Conservation (phyloP, 1,140 invertebrate genomes). For the Megathymus violae region DNA sequence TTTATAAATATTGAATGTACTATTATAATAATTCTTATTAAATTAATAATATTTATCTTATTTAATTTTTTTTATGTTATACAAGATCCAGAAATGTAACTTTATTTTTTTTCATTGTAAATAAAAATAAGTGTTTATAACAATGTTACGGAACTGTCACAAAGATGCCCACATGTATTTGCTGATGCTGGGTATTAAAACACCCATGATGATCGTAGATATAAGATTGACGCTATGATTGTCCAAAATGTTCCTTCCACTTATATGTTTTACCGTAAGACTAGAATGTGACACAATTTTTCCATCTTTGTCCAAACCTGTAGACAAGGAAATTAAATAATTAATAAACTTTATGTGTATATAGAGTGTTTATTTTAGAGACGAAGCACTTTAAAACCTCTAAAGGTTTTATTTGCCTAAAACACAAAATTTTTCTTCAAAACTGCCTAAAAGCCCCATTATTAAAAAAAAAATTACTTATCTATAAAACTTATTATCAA, state of each 20-base stretch:
- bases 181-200: constrained; percentile 89
- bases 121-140: not conserved
- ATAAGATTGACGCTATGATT: constrained; percentile 96
- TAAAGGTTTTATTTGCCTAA: no score
- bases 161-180: constrained; percentile 86
- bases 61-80: no score
- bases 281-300: constrained; percentile 90
- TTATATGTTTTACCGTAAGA: constrained; percentile 89
- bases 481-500: no score
- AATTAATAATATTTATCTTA: no score
- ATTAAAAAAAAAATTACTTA: no score
- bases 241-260: constrained; percentile 91
- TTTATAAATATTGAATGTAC: no score
- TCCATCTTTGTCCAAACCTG: constrained; percentile 89
- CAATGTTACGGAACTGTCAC: constrained; percentile 22
- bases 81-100: not conserved
- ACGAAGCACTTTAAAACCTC: no score
- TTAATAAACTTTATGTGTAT: no score
- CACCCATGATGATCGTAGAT: constrained; percentile 89
- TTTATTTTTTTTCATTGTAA: not conserved
- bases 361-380: no score
- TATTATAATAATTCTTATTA: no score
- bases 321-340: constrained; percentile 62
- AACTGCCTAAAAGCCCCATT: no score
- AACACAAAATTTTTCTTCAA: no score